A percentile compares a stretch with the other conserved stretches of the same genome.
phyloP scores from a whole-genome alignment of 2,113 vertebrate genomes.

The Oreochromis aureus region DNA sequence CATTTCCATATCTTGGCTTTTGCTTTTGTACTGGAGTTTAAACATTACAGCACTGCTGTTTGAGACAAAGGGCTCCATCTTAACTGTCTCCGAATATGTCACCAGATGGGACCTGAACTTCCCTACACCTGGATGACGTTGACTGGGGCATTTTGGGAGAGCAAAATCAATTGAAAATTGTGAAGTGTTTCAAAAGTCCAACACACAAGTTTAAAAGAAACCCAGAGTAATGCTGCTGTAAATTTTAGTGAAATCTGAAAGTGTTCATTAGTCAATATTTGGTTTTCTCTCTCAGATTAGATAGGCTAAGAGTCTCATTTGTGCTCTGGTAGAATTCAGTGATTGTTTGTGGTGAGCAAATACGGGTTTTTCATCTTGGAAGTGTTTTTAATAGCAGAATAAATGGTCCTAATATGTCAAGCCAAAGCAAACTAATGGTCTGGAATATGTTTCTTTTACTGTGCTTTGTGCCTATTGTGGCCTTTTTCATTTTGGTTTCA shows the following conservation, averaged over 20 bases:
- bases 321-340: conserved; percentile 16
- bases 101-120: conserved; percentile 1
- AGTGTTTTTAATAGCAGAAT: conserved; percentile 54
- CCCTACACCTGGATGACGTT: background rate
- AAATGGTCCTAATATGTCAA: conserved; percentile 35
- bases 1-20: background rate
- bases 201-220: background rate
- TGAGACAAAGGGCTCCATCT: background rate
- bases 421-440: conserved; percentile 65
- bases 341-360: conserved; percentile 46
- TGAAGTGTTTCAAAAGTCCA: background rate
- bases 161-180: conserved; percentile 6
- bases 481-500: conserved; percentile 62
- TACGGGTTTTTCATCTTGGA: conserved; percentile 39
- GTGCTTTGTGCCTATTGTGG: conserved; percentile 46
- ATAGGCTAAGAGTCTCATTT: conserved; percentile 12
- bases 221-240: conserved; percentile 30
- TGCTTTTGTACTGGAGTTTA: background rate
- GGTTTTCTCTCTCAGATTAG: conserved; percentile 40
- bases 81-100: conserved; percentile 1
- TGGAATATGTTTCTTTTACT: conserved; percentile 49
- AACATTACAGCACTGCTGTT: conserved; percentile 9
- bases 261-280: conserved; percentile 52
- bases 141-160: background rate
- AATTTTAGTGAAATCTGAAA: conserved; percentile 40